Conservation (phyloP, 2,113 vertebrate genomes). For the Cricetomys ansorgei region DNA sequence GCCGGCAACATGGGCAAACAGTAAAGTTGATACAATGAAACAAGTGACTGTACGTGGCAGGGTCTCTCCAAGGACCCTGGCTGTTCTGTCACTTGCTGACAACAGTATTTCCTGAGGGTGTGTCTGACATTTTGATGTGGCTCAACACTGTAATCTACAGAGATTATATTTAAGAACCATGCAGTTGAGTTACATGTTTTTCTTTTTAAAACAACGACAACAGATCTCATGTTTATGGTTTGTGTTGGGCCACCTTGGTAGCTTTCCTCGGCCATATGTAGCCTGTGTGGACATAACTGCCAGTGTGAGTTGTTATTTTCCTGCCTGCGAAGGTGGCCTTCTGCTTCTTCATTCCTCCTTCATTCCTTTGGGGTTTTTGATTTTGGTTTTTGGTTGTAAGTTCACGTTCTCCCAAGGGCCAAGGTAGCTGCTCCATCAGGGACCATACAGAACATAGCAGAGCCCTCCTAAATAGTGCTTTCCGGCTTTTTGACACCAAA, state of each 20-base stretch:
- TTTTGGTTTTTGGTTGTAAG: background rate
- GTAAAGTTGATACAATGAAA: background rate
- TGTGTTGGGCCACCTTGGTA: background rate
- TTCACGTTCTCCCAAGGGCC: conserved; percentile 1
- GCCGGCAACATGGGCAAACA: background rate
- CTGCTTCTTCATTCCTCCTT: background rate
- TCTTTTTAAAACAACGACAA: background rate
- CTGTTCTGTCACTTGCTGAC: background rate
- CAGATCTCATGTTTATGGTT: background rate
- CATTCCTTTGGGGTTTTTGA: background rate
- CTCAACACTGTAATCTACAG: background rate
- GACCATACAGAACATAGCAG: background rate
- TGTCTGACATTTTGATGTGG: background rate
- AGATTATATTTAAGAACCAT: background rate
- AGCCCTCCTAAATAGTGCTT: background rate
- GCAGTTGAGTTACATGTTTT: background rate
- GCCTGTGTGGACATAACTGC: background rate
- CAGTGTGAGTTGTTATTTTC: background rate
- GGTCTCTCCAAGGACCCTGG: background rate
- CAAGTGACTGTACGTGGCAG: background rate
- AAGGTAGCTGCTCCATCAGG: background rate
- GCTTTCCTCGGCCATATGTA: background rate
- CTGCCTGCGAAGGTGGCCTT: background rate
- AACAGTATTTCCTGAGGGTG: background rate
- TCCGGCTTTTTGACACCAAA: background rate